Evolutionary conservation across 2,797 vertebrate species (phyloP), one percentile per base, ranked within the genome.

Genomic region (Chelidonichthys spinosus): DNA sequence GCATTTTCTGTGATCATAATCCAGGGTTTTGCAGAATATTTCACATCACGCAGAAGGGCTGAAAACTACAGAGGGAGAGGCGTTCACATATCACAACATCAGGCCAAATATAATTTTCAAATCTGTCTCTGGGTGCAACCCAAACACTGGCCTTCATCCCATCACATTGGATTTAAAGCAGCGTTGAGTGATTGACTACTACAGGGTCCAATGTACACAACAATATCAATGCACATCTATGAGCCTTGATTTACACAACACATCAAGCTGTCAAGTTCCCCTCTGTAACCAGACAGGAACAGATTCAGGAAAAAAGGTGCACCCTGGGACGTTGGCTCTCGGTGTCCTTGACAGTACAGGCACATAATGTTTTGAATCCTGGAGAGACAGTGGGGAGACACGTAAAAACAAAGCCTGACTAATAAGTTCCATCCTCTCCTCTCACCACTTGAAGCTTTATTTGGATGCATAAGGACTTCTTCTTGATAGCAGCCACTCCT

Each of bases 371-470:
- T 70, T 62, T 62, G 33, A 35, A 36, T 35, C 53, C 8, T 4
- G 39, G 39, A 1, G 39, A 62, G 72, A 56, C 13, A 40, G 17
- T 47, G 3, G 18, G 14, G 17, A 66, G 58, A 59, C 3, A 15
- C 3, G 18, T n/a, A 25, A 62, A 62, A 39, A 54, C 17, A 25
- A 6, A 5, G 9, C 43, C 36, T 50, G 55, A 25, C 2, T 46
- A n/a, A n/a, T 76, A 17, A 8, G 7, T 69, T 6, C n/a, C 56
- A 42, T 52, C 61, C 18, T 64, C 43, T 79, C 64, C 52, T 80
- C 87, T 96, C 86, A 99, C 98, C 96, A 99, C 97, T 95, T 99
- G 98, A 75, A 99, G 96, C 87, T 99, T 99, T 89, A 99, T 96
- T 91, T 99, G 97, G 80, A 99, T 97, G 91, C 97, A 98, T 49